These are phyloP conservation scores for Drosophila busckii DNA, from an alignment of 1,140 invertebrate species.

Conservation along the genomic window DNA sequence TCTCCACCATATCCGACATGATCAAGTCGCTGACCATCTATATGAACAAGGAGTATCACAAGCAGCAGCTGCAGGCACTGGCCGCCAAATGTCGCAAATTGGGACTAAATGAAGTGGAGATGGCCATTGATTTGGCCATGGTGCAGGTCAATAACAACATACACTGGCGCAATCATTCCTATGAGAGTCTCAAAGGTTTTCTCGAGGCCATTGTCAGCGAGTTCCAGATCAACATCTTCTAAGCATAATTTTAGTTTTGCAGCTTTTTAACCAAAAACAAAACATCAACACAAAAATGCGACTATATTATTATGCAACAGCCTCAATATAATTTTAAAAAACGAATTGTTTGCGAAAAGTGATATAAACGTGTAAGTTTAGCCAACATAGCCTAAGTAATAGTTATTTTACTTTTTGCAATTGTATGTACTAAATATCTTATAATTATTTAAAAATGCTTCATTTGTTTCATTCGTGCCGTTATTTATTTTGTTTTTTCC, in stretches of 20 bases:
- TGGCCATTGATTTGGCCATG: slow-evolving; percentile 68
- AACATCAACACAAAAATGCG: slow-evolving; percentile 23
- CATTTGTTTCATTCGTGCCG: slow-evolving; percentile 36
- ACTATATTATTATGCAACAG: slow-evolving; percentile 53
- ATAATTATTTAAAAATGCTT: slow-evolving; percentile 63
- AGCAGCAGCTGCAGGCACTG: slow-evolving; percentile 62
- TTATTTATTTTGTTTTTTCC: slow-evolving; percentile 36
- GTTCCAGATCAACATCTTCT: slow-evolving; percentile 74
- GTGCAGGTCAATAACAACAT: slow-evolving; percentile 77
- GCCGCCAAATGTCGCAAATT: slow-evolving; percentile 56
- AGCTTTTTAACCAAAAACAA: slow-evolving; percentile 50
- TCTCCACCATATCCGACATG: slow-evolving; percentile 80
- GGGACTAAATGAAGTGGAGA: slow-evolving; percentile 61
- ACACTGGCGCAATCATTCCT: slow-evolving; percentile 74
- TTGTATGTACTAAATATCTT: slow-evolving; percentile 50
- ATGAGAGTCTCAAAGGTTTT: slow-evolving; percentile 63
- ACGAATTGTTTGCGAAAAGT: slow-evolving; percentile 76
- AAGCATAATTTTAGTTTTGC: slow-evolving; percentile 39
- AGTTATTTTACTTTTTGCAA: slow-evolving; percentile 57
- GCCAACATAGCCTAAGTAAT: slow-evolving; percentile 64
- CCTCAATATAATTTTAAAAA: slow-evolving; percentile 65
- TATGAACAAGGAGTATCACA: slow-evolving; percentile 80
- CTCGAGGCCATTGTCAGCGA: slow-evolving; percentile 72
- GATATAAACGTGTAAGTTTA: slow-evolving; percentile 75
- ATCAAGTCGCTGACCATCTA: slow-evolving; percentile 79